Evolutionary conservation across 2,113 vertebrate genomes (phyloP).

Genomic region (Lota lota): DNA sequence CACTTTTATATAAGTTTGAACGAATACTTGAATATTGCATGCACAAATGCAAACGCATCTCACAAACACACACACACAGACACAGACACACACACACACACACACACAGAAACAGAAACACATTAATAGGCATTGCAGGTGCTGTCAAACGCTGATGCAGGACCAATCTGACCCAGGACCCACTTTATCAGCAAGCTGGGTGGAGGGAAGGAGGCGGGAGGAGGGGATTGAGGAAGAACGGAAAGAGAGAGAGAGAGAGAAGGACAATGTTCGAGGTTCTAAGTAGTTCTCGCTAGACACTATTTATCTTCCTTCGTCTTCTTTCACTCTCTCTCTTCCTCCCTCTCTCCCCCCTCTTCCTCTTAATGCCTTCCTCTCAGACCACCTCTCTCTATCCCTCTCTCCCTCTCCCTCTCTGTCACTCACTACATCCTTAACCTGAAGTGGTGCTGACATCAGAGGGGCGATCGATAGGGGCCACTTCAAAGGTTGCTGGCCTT

Average conservation of each 20-base stretch:
- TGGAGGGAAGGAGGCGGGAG: not conserved
- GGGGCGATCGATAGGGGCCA: not conserved
- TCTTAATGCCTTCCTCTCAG: too few relatives aligned
- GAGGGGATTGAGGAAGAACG: not conserved
- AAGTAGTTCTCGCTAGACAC: not conserved
- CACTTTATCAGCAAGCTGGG: constrained; percentile 1
- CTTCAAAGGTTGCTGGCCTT: not conserved
- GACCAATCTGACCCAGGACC: not conserved
- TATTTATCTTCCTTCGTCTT: too few relatives aligned
- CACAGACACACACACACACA: not conserved
- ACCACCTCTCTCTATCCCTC: not conserved
- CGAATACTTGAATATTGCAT: too few relatives aligned
- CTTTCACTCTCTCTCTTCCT: not conserved
- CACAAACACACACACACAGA: constrained; percentile 2
- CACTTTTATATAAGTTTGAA: too few relatives aligned
- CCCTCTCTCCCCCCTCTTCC: too few relatives aligned
- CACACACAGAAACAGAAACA: too few relatives aligned
- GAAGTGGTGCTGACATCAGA: not conserved
- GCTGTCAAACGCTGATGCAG: constrained; percentile 6
- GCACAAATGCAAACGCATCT: not conserved
- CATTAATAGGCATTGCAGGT: not conserved
- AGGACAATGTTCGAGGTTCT: not conserved
- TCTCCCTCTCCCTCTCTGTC: not conserved
- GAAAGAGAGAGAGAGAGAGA: constrained; percentile 6
- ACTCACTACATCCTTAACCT: not conserved